phyloP scores from a whole-genome alignment of 2,888 invertebrate genomes.

The Himalopsyche kuldschensis region DNA sequence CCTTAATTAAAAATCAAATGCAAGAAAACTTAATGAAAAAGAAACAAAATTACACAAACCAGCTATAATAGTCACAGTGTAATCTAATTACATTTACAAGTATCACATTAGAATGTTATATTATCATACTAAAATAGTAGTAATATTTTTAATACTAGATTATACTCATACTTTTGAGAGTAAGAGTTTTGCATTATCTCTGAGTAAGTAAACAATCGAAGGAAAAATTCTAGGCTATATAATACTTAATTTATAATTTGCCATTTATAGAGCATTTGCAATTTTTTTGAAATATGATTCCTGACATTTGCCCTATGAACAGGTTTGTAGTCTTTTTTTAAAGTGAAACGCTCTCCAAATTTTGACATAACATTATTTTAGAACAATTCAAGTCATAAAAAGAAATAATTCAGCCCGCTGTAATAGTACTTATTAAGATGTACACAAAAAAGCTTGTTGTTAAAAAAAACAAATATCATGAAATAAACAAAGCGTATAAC shows the following conservation, averaged over 20 bases:
- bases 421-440: too few species aligned
- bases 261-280: neutral
- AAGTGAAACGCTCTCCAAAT: too few species aligned
- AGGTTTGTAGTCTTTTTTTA: too few species aligned
- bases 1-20: neutral
- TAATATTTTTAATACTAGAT: constrained; percentile 3
- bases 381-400: too few species aligned
- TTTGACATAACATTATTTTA: too few species aligned
- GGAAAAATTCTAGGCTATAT: neutral
- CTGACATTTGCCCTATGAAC: neutral
- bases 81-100: constrained; percentile 14
- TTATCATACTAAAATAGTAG: neutral
- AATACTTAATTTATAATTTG: neutral
- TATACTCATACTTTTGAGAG: constrained; percentile 5
- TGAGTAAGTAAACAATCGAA: neutral
- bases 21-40: neutral
- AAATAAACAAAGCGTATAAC: too few species aligned
- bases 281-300: neutral
- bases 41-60: neutral
- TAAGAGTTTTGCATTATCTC: neutral
- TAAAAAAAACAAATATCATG: too few species aligned
- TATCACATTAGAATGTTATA: constrained; percentile 25
- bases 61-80: neutral
- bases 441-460: too few species aligned
- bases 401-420: too few species aligned